Base-by-base conservation (phyloP, 2,797 vertebrate species). In the Meda fulgida region DNA sequence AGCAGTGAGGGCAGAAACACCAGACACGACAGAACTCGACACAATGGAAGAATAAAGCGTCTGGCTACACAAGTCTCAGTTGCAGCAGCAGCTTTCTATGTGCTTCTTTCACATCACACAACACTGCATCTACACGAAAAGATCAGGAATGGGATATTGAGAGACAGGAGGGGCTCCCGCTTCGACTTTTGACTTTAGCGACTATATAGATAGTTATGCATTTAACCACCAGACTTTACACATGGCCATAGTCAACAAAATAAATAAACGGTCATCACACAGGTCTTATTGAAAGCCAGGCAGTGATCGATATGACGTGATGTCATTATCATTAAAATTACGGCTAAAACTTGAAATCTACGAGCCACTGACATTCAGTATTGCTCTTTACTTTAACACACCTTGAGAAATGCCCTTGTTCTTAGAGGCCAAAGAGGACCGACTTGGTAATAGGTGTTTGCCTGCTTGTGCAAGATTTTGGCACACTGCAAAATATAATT, bases 91-190 rank as follows among this genome's bases (percentile, higher is more conserved):
- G 72, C 77, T 75, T 76, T 70, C 78, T 78, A 84, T 88, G 85
- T 88, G 87, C 84, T 89, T 88, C 53, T 72, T 81, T 84, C n/a
- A 23, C n/a, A 88, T 85, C 76, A 87, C 72, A 84, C 78, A 70
- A 58, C 80, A 87, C 58, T 78, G 82, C 34, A 80, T 71, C 66
- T 84, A 48, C 14, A 79, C 69, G 18, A 67, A 63, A 81, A 36
- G 14, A 69, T 85, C 71, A 69, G 84, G 26, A 43, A 71, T 82
- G 81, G 36, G 60, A 73, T 67, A 73, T 71, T 72, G 70, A 72
- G 75, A 85, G 43, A 85, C 34, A 78, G 69, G 80, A 75, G 79
- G 55, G 40, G 65, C 76, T 76, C 60, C 51, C 16, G 14, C 60
- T 83, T 69, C 63, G 29, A 86, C 31, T 69, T 73, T 21, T 34